These are phyloP conservation scores for Desmophyllum pertusum DNA, from an alignment of 92 coral and sea anemone species.

Conservation along the genomic window DNA sequence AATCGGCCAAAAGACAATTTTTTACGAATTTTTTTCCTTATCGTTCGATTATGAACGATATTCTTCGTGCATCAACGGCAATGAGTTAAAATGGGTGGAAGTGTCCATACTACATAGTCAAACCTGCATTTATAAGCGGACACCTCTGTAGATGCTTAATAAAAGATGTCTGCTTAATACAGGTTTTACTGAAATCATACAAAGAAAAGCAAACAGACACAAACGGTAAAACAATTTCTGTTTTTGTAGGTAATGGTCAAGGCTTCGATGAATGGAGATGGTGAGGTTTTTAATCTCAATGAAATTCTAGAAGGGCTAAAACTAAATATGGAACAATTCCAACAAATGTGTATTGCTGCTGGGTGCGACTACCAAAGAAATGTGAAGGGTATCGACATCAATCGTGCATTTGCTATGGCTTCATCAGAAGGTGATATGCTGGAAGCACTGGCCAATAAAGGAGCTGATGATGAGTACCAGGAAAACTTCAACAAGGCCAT, in stretches of 20 bases:
- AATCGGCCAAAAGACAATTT: too few species aligned
- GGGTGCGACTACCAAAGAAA: conserved; percentile 10
- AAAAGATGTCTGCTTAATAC: too few species aligned
- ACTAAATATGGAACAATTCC: neutral
- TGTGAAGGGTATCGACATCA: conserved; percentile 4
- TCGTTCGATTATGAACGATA: too few species aligned
- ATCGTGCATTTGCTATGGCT: neutral
- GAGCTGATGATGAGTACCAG: conserved; percentile 2
- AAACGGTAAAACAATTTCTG: too few species aligned
- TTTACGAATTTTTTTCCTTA: too few species aligned
- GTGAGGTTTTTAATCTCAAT: neutral
- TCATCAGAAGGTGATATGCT: conserved; percentile 13
- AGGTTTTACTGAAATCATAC: too few species aligned
- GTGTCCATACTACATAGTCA: too few species aligned
- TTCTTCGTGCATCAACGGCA: too few species aligned
- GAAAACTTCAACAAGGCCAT: neutral
- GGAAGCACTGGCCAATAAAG: conserved; percentile 2
- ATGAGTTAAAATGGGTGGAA: too few species aligned
- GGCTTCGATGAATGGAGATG: conserved; percentile 10
- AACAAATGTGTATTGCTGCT: neutral
- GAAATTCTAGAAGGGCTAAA: conserved; percentile 12
- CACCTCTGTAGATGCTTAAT: too few species aligned
- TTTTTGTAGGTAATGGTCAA: conserved; percentile 11
- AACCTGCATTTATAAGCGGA: too few species aligned
- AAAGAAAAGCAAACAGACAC: too few species aligned